These are phyloP conservation scores for Malurus leucopterus DNA, from an alignment of 2,797 vertebrate species.

Conservation along the genomic window DNA sequence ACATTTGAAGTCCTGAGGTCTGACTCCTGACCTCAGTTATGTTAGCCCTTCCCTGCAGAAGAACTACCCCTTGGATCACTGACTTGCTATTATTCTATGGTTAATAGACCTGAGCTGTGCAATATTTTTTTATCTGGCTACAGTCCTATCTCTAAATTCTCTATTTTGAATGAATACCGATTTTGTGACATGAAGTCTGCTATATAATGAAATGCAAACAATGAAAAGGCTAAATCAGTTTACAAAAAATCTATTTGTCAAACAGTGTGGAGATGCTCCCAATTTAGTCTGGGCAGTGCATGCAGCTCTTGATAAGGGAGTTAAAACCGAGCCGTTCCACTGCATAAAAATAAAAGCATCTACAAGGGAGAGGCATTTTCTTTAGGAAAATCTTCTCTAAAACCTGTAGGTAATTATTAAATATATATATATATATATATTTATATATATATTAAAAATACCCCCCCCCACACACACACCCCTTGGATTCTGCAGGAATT, in stretches of 20 bases:
- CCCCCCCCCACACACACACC: accelerated
- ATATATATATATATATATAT: too few species aligned
- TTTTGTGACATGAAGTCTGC: conserved; percentile 72
- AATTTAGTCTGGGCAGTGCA: conserved; percentile 64
- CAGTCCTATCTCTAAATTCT: conserved; percentile 70
- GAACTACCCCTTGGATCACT: conserved; percentile 60
- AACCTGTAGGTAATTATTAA: conserved; percentile 66
- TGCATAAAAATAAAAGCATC: conserved; percentile 64
- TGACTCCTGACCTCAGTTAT: conserved; percentile 63
- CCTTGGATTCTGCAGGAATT: conserved; percentile 47
- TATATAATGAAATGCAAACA: conserved; percentile 80
- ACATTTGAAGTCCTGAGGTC: conserved; percentile 43
- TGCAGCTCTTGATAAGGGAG: conserved; percentile 70
- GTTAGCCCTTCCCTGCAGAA: conserved; percentile 58
- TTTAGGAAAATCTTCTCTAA: conserved; percentile 56
- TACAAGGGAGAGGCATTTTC: conserved; percentile 41
- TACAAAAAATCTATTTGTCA: conserved; percentile 79
- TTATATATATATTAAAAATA: not conserved
- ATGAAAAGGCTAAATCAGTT: conserved; percentile 75
- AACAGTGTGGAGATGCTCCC: conserved; percentile 71
- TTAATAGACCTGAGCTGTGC: conserved; percentile 72
- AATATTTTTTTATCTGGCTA: conserved; percentile 69
- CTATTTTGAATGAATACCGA: conserved; percentile 74
- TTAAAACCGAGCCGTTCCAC: conserved; percentile 59
- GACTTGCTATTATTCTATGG: conserved; percentile 70